Base-by-base conservation (phyloP, 2,113 vertebrate species). In the Alaudala cheleensis region DNA sequence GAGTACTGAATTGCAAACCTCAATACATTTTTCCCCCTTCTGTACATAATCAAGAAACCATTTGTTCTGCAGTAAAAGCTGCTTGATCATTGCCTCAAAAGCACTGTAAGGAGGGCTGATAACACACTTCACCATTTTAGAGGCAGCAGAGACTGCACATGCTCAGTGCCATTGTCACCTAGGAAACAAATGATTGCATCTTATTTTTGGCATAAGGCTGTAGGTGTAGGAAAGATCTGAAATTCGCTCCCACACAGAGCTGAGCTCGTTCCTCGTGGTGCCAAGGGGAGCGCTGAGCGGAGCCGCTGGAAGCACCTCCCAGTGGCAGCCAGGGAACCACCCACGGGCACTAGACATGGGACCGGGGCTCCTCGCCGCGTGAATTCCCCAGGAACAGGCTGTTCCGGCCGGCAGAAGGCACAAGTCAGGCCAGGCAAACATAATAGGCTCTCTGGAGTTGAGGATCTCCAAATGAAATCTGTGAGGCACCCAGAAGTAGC, bases 171-270 rank as follows among this genome's bases (percentile, higher is more conserved):
- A 54, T 89, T 79, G 86, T 97, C 97, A 88, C 97, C 96, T 97
- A 97, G 96, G 97, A 96, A 97, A 98, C 95, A 96, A 96, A 96
- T 81, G 70, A 97, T 95, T 95, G 93, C 88, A 94, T 97, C 95
- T 97, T 97, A 97, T 97, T 96, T 97, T 98, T 96, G 94, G 96
- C 86, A 96, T 83, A 97, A 93, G 94, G 92, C 86, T 81, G 97
- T 97, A 97, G 97, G 97, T 97, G 95, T 97, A 95, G 15, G 60
- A 93, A 97, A 97, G 95, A 94, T 96, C 89, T 92, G 91, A 97
- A 93, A 93, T 92, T 13, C 3, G 22, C 95, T 90, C 92, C 95
- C 94, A 96, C 88, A 95, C 92, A 94, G 85, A 3, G 42, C 82
- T 65, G 94, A 96, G 69, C 80, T 87, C 90, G 90, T 94, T 91